Conservation (phyloP, 2,113 vertebrate species). For the Panurus biarmicus region DNA sequence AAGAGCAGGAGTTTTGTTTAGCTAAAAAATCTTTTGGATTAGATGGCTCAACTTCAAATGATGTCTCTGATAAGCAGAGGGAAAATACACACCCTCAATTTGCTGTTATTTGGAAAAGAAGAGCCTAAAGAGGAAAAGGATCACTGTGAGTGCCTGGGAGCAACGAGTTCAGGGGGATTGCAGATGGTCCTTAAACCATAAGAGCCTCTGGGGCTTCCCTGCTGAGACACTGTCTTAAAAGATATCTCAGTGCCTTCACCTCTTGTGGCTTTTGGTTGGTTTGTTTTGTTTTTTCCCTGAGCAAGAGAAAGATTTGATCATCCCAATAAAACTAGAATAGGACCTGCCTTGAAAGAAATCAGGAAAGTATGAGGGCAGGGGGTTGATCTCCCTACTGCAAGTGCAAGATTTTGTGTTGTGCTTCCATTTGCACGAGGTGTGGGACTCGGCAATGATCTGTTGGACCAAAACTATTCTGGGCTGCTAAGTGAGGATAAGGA, state of each 20-base stretch:
- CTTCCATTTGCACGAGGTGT: not conserved
- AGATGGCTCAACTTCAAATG: conserved; percentile 21
- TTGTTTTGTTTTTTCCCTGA: not conserved
- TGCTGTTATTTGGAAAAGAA: not conserved
- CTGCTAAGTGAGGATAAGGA: not conserved
- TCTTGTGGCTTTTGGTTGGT: not conserved
- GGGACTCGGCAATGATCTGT: not conserved
- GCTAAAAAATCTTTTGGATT: conserved; percentile 13
- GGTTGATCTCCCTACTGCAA: not conserved
- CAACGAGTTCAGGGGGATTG: not conserved
- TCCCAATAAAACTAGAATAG: not conserved
- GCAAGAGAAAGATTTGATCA: not conserved
- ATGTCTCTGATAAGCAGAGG: not conserved
- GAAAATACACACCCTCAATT: not conserved
- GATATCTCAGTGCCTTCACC: not conserved
- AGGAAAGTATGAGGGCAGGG: not conserved
- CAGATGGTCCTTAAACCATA: not conserved
- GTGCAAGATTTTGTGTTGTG: not conserved
- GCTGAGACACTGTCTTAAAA: not conserved
- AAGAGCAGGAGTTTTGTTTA: not conserved
- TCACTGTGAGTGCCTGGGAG: not conserved
- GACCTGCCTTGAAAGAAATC: not conserved
- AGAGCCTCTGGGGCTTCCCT: not conserved
- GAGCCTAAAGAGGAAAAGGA: not conserved
- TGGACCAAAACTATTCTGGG: not conserved